Base-by-base conservation (phyloP, 2,797 vertebrate species). In the Alectoris magna region DNA sequence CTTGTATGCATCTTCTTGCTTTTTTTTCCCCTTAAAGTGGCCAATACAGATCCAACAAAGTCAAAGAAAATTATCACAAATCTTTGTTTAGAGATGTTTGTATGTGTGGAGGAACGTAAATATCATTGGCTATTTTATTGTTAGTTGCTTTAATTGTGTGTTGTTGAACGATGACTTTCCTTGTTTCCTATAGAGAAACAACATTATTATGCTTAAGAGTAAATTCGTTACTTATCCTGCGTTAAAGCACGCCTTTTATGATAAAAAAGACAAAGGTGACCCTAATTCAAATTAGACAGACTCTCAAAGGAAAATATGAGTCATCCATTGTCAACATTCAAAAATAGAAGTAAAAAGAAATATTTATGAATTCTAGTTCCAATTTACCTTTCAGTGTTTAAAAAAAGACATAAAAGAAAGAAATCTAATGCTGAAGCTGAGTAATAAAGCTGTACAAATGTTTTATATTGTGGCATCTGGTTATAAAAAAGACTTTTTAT, bases 311-410 rank as follows among this genome's bases (percentile, higher is more conserved):
- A 67, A 78, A 84, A 36, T 43, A 34, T 73, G 60, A 73, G 14
- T 90, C 53, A 67, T 67, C 34, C 34, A 26, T 68, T 55, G 46
- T 29, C 22, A 67, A 55, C 39, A 7, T 55, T 76, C 34, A 90
- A 46, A 77, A 84, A 60, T 24, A 34, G 34, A 90, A 31, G 60
- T 73, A 77, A 84, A 84, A 59, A 72, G 39, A 84, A 67, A 72
- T 78, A 84, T 84, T 90, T 84, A 67, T 55, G 31, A 67, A 78
- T 73, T 66, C 60, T 46, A 60, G 55, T 72, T 84, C 39, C 39
- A 84, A 31, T 84, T 78, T 78, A 73, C 68, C 24, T 62, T 62
- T 60, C 49, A 31, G 10, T 60, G 38, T 39, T 75, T 75, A 41
- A 75, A 71, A 66, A 75, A 59, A 36, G 34, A 59, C 34, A 36